phyloP scores from a whole-genome alignment of 1,140 invertebrate species.

The Plutomurus gul region DNA sequence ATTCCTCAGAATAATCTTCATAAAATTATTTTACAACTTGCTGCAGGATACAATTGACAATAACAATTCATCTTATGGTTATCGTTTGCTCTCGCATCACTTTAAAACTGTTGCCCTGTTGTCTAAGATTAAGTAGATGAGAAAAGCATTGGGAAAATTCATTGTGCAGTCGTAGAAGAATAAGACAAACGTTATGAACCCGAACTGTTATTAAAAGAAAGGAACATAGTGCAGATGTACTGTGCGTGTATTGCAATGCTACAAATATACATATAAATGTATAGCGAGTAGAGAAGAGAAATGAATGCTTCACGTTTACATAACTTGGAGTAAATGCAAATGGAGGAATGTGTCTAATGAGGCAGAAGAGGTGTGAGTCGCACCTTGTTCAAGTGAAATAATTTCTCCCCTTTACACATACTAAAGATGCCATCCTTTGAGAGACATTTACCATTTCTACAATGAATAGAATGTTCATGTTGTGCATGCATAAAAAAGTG shows the following conservation, averaged over 20 bases:
- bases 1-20: too few species aligned
- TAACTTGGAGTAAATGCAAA: slow-evolving; percentile 25
- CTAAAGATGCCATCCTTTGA: slow-evolving; percentile 20
- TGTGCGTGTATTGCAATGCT: too few species aligned
- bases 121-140: too few species aligned
- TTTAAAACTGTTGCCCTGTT: too few species aligned
- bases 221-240: neutral
- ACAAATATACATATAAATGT: neutral
- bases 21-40: neutral
- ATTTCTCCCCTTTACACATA: slow-evolving; percentile 31
- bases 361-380: slow-evolving; percentile 38
- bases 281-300: neutral
- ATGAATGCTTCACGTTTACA: slow-evolving; percentile 16
- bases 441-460: neutral
- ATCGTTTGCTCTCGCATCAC: too few species aligned
- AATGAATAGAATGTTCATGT: neutral
- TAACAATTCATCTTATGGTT: neutral
- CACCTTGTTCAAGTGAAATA: slow-evolving; percentile 30
- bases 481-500: neutral
- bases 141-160: too few species aligned
- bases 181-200: too few species aligned
- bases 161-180: too few species aligned
- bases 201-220: too few species aligned
- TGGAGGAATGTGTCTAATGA: slow-evolving; percentile 43
- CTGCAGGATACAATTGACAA: neutral